These are phyloP conservation scores for Eidolon dupreanum DNA, from an alignment of 2,797 vertebrate genomes.

Conservation along the genomic window DNA sequence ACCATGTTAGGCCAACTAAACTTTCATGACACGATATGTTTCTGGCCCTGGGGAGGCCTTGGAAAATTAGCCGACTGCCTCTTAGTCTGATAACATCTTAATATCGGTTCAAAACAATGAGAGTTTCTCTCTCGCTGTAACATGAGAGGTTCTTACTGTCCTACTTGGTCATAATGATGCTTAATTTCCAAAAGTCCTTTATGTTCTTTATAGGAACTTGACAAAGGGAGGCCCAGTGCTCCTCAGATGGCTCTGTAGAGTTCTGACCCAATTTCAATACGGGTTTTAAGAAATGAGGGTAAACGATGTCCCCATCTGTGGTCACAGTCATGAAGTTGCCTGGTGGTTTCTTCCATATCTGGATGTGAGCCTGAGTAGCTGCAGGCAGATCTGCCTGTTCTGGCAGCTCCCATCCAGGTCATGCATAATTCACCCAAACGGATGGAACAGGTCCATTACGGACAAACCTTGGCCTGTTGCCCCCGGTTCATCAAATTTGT, in stretches of 20 bases:
- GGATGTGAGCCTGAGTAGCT: not conserved
- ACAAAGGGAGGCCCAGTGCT: not conserved
- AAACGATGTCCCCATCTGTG: accelerated
- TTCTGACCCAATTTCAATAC: not conserved
- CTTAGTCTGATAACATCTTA: not conserved
- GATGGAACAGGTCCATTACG: not conserved
- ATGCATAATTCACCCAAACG: conserved; percentile 16
- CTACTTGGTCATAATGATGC: too few relatives aligned
- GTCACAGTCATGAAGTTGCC: not conserved
- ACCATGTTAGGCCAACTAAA: not conserved
- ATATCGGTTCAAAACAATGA: not conserved
- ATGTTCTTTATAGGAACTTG: not conserved
- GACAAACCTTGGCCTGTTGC: not conserved
- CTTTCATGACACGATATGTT: not conserved
- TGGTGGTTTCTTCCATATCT: not conserved
- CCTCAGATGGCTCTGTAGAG: not conserved
- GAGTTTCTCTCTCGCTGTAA: not conserved
- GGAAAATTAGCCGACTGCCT: not conserved
- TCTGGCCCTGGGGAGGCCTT: not conserved
- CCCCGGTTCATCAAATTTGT: not conserved
- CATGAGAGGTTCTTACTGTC: not conserved
- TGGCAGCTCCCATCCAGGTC: not conserved
- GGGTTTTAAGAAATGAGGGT: not conserved
- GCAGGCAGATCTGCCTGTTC: not conserved
- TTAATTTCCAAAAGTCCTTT: not conserved